A percentile compares a stretch with the other conserved stretches of the same genome.
Conservation (phyloP, 2,888 invertebrate species). For the Hartigia nigra region DNA sequence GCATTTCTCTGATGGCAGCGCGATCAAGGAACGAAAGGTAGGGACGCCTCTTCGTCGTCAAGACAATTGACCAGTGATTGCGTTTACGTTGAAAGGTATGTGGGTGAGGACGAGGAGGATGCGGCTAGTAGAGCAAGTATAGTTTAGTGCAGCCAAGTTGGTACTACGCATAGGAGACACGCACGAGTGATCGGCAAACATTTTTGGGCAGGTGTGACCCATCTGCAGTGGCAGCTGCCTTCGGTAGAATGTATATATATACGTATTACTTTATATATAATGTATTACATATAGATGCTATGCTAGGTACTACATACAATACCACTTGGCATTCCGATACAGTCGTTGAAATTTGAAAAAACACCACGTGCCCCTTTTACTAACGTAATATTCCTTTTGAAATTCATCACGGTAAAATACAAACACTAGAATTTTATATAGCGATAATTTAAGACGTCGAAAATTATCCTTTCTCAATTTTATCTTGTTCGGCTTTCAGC, state of each 20-base stretch:
- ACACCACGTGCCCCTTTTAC: not conserved
- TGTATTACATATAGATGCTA: not conserved
- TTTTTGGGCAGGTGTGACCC: slow-evolving; percentile 44
- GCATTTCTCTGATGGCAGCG: not conserved
- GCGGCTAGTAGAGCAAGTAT: slow-evolving; percentile 5
- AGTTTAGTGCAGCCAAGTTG: not conserved
- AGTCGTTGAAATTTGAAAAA: not conserved
- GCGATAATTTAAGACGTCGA: not conserved
- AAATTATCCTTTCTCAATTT: not conserved
- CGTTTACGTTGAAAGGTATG: not conserved
- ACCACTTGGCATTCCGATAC: not conserved
- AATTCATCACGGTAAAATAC: not conserved
- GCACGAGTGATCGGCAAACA: slow-evolving; percentile 28
- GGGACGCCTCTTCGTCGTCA: not conserved
- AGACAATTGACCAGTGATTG: not conserved
- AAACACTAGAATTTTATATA: not conserved
- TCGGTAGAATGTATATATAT: slow-evolving; percentile 16
- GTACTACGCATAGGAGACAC: not conserved
- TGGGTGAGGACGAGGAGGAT: slow-evolving; percentile 23
- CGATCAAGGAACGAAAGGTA: not conserved
- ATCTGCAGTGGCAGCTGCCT: slow-evolving; percentile 46
- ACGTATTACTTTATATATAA: not conserved
- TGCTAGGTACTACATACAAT: not conserved
- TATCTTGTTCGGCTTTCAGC: not conserved
- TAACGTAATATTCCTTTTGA: not conserved